A percentile compares a stretch with the other conserved stretches of the same genome.
Conservation (phyloP, 2,888 invertebrate genomes). For the Isotomurus palustris region DNA sequence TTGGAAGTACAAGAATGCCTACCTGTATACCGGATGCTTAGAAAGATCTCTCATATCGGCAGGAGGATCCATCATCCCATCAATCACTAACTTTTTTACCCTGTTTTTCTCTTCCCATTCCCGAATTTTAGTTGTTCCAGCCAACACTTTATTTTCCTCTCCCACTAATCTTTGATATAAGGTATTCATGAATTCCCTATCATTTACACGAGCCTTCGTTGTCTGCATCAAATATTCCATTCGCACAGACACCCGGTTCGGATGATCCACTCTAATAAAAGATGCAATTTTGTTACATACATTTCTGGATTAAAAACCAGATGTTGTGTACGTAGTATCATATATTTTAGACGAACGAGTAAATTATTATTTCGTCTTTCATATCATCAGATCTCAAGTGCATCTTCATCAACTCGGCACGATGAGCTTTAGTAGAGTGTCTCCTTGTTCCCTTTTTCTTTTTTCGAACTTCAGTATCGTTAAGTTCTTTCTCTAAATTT, state of each 20-base stretch:
- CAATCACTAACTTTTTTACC: constrained; percentile 29
- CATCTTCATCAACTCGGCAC: not conserved
- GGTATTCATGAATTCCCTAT: constrained; percentile 25
- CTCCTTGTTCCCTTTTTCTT: too few relatives aligned
- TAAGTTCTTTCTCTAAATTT: too few relatives aligned
- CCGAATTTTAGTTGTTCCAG: constrained; percentile 3
- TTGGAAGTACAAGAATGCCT: too few relatives aligned
- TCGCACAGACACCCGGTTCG: constrained; percentile 25
- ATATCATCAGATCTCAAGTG: not conserved
- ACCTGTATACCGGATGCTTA: constrained; percentile 28
- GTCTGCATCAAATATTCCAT: constrained; percentile 32
- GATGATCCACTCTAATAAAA: constrained; percentile 19
- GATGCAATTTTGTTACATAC: not conserved
- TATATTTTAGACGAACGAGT: not conserved
- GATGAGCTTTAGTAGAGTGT: too few relatives aligned
- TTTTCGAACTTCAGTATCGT: too few relatives aligned
- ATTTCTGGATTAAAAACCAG: not conserved
- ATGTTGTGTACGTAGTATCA: not conserved
- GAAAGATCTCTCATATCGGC: constrained; percentile 17
- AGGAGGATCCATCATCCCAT: constrained; percentile 25
- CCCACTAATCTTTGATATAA: constrained; percentile 21
- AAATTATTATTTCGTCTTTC: not conserved
- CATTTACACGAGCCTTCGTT: constrained; percentile 27
- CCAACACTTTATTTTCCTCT: constrained; percentile 16
- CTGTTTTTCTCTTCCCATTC: constrained; percentile 25